Conservation (phyloP, 2,888 invertebrate genomes). For the Eupithecia insigniata region DNA sequence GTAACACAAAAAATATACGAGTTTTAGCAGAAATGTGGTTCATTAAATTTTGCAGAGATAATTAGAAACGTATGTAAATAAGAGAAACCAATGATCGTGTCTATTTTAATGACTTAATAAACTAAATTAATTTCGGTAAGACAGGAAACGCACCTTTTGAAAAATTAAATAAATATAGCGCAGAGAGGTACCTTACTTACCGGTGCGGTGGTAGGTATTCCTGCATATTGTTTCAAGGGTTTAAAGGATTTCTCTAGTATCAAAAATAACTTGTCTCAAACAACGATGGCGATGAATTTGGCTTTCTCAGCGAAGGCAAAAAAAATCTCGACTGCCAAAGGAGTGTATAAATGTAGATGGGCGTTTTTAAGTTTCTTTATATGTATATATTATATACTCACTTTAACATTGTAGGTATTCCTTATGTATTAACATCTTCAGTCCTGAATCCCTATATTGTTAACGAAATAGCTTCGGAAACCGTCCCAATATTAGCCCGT, state of each 20-base stretch:
- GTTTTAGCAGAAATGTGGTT: slow-evolving; percentile 42
- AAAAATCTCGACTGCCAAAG: no score
- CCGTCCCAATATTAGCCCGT: slow-evolving; percentile 22
- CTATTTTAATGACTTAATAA: no score
- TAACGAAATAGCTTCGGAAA: slow-evolving; percentile 9
- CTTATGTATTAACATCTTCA: background rate
- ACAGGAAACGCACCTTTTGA: no score
- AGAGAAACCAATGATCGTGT: background rate
- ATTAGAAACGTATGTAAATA: slow-evolving; percentile 14
- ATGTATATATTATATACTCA: no score
- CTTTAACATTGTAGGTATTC: background rate
- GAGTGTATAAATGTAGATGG: background rate
- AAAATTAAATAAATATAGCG: no score
- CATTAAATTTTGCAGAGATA: slow-evolving; percentile 29
- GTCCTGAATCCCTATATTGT: background rate
- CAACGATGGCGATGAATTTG: no score
- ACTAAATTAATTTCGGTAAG: background rate
- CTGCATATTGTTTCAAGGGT: no score
- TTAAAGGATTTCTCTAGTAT: no score
- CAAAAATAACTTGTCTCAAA: no score
- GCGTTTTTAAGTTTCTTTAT: background rate
- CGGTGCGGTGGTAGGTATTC: no score
- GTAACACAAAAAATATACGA: slow-evolving; percentile 32
- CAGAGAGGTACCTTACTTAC: no score
- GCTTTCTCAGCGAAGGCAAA: background rate